Evolutionary conservation across 2,888 invertebrate species (phyloP), one percentile per base, ranked within the genome.

Genomic region (Drosophila neonasuta): DNA sequence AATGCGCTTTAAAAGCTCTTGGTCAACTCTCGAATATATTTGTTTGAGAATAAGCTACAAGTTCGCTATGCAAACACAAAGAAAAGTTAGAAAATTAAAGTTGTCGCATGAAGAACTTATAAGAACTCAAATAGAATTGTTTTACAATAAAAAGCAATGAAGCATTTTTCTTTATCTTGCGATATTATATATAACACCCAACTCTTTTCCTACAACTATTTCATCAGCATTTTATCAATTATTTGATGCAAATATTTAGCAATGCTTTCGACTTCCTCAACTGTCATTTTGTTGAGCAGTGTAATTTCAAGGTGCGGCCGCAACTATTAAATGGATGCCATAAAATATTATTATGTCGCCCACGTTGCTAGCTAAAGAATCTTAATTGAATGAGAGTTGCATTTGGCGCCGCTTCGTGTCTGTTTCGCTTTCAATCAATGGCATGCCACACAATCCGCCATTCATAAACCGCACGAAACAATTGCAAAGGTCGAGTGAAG

Each of bases 351-450:
- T 64, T 56, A 20, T 36, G 15, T 46, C 41, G 62, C 41, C 58
- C 57, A 48, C 48, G 29, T 57, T 9, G 48, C 15, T n/a, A 24
- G 49, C 30, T 58, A 67, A 75, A 60, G 71, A 70, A 69, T 61
- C 66, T 74, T 76, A 74, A 78, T 85, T 72, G 70, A 71, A 64
- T 70, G 68, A 44, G 66, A 70, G 45, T 61, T 71, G 72, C 62
- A 68, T 36, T 36, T 60, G 55, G 70, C 60, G 78, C 66, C 68
- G 65, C 55, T 51, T 71, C 64, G 68, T 68, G 71, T 54, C 44
- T n/a, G 17, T 39, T 42, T 71, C 29, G 15, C 15, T 39, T 46
- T 52, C 51, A 71, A 61, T 48, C 34, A 32, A 11, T 41, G 32
- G 34, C 64, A 24, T 34, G 54, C 67, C 55, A 46, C 50, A 67